Evolutionary conservation across 2,888 invertebrate species (phyloP).

Genomic region (Sisyra nigra): DNA sequence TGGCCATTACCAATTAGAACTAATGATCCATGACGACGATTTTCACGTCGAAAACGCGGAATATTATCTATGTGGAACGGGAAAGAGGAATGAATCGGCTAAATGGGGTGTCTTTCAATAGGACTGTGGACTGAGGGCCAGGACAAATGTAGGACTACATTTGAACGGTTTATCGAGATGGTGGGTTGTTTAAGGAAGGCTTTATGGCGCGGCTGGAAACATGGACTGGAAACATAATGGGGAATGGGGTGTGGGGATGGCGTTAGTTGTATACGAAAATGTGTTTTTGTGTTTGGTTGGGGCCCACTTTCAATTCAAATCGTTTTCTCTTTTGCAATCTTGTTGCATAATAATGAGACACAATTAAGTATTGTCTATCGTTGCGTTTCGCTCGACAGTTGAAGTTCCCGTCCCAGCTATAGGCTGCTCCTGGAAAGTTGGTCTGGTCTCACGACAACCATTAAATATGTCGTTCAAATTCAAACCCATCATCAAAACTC

Average conservation of each 20-base stretch:
- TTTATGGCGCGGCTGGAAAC: too few relatives aligned
- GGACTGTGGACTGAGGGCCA: too few relatives aligned
- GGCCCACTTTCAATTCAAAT: conserved; percentile 3
- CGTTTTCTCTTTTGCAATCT: conserved; percentile 7
- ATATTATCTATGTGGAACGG: neutral
- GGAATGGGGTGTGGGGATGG: neutral
- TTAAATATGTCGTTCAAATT: neutral
- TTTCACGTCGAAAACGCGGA: neutral
- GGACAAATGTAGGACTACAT: too few relatives aligned
- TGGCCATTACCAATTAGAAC: conserved; percentile 6
- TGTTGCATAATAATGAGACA: conserved; percentile 9
- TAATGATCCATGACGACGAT: conserved; percentile 5
- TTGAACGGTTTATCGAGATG: too few relatives aligned
- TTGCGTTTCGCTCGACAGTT: neutral
- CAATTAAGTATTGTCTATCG: conserved; percentile 7
- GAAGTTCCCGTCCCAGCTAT: too few relatives aligned
- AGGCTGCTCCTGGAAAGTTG: neutral
- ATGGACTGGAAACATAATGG: too few relatives aligned
- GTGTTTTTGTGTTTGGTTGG: conserved; percentile 2
- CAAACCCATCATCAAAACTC: too few relatives aligned
- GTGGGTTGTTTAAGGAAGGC: neutral
- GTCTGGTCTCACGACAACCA: neutral
- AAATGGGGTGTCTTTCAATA: too few relatives aligned
- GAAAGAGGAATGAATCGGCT: neutral
- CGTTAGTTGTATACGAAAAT: neutral